Percentiles rank a stretch among this genome's conserved stretches.
These are phyloP conservation scores for Chrysotoxum bicinctum DNA, from an alignment of 2,888 invertebrate genomes.

Conservation along the genomic window DNA sequence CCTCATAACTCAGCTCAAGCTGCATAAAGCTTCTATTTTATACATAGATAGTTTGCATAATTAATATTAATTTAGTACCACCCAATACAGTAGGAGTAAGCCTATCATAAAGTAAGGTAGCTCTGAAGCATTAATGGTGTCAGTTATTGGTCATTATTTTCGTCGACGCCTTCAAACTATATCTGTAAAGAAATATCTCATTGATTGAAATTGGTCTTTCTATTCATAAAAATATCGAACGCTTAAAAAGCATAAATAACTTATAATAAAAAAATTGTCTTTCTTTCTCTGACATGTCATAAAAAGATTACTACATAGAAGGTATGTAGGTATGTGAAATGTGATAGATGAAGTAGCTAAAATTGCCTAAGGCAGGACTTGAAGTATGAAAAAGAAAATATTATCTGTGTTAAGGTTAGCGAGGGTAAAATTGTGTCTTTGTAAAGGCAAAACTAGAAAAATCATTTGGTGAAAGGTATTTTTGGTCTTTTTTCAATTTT, in stretches of 20 bases:
- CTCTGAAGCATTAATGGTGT: neutral
- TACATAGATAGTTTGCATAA: neutral
- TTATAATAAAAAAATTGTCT: neutral
- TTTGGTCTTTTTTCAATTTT: neutral
- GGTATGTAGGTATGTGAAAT: too few relatives aligned
- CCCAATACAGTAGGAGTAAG: neutral
- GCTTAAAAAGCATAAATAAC: too few relatives aligned
- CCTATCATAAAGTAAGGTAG: neutral
- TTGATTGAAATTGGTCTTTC: neutral
- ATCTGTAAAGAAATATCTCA: neutral
- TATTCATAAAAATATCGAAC: too few relatives aligned
- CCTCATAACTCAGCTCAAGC: neutral
- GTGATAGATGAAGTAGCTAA: neutral
- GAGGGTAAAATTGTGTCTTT: neutral
- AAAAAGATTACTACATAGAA: neutral
- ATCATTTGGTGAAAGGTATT: neutral
- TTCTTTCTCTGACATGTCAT: neutral
- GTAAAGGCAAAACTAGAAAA: neutral
- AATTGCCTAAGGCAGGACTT: slow-evolving; percentile 7
- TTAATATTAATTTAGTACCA: neutral
- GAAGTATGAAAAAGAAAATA: neutral
- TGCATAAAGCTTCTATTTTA: neutral
- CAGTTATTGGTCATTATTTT: neutral
- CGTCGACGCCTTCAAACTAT: too few relatives aligned
- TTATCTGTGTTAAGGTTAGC: neutral